Conservation (phyloP, 2,113 vertebrate genomes). For the Oreochromis spilurus region DNA sequence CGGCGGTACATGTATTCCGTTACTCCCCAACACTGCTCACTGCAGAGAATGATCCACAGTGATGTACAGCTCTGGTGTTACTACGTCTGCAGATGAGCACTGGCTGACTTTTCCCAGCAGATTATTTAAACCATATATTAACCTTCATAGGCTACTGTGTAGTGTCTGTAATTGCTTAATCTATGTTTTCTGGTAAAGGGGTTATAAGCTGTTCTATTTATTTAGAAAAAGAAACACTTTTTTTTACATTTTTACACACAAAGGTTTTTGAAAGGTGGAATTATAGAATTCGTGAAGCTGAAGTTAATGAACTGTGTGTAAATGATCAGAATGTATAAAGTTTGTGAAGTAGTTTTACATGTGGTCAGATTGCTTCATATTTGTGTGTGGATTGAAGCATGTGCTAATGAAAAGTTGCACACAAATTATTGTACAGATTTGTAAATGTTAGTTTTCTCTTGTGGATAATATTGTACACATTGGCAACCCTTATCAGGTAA, state of each 20-base stretch:
- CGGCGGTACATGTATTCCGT: too few relatives aligned
- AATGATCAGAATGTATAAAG: background rate
- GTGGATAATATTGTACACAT: accelerated
- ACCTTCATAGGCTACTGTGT: too few relatives aligned
- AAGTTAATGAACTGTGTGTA: background rate
- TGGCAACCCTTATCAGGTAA: accelerated
- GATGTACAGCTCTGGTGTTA: too few relatives aligned
- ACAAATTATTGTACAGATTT: background rate
- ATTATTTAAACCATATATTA: too few relatives aligned
- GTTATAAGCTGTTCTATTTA: too few relatives aligned
- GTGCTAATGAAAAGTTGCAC: background rate
- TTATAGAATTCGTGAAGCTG: background rate
- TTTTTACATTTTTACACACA: background rate
- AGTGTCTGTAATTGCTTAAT: too few relatives aligned
- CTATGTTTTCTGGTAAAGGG: too few relatives aligned
- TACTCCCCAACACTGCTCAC: too few relatives aligned
- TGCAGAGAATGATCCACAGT: too few relatives aligned
- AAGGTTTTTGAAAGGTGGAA: background rate
- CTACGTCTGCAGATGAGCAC: too few relatives aligned
- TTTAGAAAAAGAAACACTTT: background rate
- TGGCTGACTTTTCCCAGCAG: too few relatives aligned
- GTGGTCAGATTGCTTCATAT: background rate
- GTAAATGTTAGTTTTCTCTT: background rate
- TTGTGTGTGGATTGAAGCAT: background rate
- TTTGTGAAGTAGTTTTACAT: background rate